Percentiles rank a stretch among this genome's conserved stretches.
Evolutionary conservation across 2,888 invertebrate genomes (phyloP).

Genomic region (Tetramorium bicarinatum): DNA sequence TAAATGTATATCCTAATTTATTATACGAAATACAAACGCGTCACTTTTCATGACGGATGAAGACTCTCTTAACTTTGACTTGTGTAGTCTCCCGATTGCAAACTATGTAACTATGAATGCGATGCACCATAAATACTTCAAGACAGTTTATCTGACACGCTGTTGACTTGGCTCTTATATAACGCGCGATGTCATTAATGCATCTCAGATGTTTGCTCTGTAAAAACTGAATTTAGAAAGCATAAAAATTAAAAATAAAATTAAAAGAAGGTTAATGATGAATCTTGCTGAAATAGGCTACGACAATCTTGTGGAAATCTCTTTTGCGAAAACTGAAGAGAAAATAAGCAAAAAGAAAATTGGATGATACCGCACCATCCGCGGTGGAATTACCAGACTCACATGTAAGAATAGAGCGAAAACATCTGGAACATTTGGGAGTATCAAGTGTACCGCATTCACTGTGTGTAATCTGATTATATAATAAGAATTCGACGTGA

Average conservation of each 20-base stretch:
- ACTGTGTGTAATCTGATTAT: not conserved
- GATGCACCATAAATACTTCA: conserved; percentile 5
- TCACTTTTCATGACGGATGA: conserved; percentile 5
- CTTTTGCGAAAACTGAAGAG: not conserved
- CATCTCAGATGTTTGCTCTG: not conserved
- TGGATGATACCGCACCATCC: not conserved
- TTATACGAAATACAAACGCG: not conserved
- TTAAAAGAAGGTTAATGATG: not conserved
- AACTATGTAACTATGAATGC: conserved; percentile 10
- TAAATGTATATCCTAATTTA: conserved; percentile 24
- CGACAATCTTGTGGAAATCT: too few species aligned
- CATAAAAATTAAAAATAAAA: not conserved
- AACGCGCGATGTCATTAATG: not conserved
- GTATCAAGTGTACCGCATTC: conserved; percentile 20
- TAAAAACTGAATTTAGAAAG: not conserved
- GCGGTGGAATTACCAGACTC: not conserved
- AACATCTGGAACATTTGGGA: not conserved
- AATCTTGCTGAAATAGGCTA: not conserved
- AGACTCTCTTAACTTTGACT: conserved; percentile 26
- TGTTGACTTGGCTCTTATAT: not conserved
- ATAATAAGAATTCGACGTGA: conserved; percentile 9
- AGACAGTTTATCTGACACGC: not conserved
- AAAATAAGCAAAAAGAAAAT: not conserved
- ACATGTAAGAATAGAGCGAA: not conserved
- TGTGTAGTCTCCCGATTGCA: conserved; percentile 1